Conservation (phyloP, 1,140 invertebrate genomes). For the Maniola jurtina region DNA sequence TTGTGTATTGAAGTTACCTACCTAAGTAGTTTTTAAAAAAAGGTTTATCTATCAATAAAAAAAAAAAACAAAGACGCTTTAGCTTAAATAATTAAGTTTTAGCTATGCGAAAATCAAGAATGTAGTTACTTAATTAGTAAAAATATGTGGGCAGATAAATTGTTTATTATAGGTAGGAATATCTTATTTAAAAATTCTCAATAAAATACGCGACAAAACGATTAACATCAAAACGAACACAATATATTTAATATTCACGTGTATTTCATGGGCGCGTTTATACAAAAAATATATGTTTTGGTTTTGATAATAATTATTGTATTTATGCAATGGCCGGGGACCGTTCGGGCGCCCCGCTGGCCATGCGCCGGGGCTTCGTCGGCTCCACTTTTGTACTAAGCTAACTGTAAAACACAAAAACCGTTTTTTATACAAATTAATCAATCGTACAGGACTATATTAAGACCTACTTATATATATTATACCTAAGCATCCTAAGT, state of each 20-base stretch:
- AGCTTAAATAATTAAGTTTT: no score
- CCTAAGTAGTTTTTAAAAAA: no score
- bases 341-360: conserved; percentile 52
- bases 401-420: conserved; percentile 42
- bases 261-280: conserved; percentile 24
- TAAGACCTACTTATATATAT: not conserved
- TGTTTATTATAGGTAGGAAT: not conserved
- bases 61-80: no score
- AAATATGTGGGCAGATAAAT: no score
- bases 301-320: conserved; percentile 63
- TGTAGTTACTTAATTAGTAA: no score
- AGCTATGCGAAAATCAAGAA: no score
- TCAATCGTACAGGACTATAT: not conserved
- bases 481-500: not conserved
- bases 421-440: conserved; percentile 13
- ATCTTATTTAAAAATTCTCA: not conserved
- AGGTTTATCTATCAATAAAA: no score
- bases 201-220: conserved; percentile 15
- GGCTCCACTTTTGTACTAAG: conserved; percentile 57
- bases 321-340: conserved; percentile 61
- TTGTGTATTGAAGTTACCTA: no score
- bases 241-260: conserved; percentile 25
- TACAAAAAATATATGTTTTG: conserved; percentile 39
- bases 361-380: conserved; percentile 51
- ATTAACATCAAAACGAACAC: conserved; percentile 12